A percentile compares a stretch with the other conserved stretches of the same genome.
Conservation (phyloP, 2,888 invertebrate genomes). For the Anorthoa munda region DNA sequence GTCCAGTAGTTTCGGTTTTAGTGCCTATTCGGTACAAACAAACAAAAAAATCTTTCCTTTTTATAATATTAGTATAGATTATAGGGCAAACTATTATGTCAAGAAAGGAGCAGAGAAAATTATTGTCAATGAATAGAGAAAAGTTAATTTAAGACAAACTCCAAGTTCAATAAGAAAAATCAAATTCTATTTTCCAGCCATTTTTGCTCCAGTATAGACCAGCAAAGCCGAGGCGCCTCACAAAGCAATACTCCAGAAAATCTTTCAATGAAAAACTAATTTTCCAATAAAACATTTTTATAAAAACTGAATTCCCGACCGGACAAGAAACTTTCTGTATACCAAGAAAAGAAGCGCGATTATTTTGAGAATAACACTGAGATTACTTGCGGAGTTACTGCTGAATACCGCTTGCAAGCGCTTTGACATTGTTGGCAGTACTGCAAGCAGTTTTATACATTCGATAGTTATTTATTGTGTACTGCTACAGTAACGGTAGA, state of each 20-base stretch:
- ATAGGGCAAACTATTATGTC: not conserved
- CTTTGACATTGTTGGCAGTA: not conserved
- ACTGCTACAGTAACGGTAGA: not conserved
- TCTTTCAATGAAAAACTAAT: not conserved
- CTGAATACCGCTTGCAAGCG: not conserved
- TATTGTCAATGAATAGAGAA: no score
- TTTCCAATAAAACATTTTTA: slow-evolving; percentile 21
- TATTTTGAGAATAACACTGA: not conserved
- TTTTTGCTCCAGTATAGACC: not conserved
- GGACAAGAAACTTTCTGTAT: not conserved
- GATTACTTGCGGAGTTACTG: not conserved
- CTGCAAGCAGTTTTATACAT: slow-evolving; percentile 5
- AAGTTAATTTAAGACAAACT: no score
- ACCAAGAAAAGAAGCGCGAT: not conserved
- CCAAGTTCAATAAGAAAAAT: not conserved
- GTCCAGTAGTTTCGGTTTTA: no score
- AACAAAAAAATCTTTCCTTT: no score
- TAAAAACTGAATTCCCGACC: not conserved
- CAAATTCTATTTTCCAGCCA: not conserved
- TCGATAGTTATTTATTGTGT: slow-evolving; percentile 3
- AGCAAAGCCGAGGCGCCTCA: not conserved
- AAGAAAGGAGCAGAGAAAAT: not conserved
- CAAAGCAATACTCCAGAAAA: not conserved
- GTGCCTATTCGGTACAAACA: no score
- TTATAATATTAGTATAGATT: no score